These are phyloP conservation scores for Falco naumanni DNA, from an alignment of 2,797 vertebrate species.

Conservation along the genomic window DNA sequence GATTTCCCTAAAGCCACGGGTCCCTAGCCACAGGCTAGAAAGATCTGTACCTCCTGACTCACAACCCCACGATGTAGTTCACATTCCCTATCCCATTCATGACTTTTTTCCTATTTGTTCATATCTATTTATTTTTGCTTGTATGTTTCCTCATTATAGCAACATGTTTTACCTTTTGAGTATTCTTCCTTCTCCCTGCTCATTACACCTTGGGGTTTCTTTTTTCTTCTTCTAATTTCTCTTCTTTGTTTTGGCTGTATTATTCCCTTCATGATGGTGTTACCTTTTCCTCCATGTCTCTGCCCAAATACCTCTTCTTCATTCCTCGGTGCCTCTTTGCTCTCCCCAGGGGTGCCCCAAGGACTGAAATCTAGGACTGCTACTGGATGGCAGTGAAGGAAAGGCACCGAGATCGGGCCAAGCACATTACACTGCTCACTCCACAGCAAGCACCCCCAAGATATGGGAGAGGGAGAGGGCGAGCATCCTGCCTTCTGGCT, in stretches of 20 bases:
- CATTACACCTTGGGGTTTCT: not conserved
- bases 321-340: not conserved
- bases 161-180: not conserved
- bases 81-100: not conserved
- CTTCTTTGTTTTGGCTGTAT: not conserved
- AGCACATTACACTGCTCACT: not conserved
- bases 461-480: not conserved
- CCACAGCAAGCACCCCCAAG: not conserved
- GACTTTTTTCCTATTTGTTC: not conserved
- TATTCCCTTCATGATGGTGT: not conserved
- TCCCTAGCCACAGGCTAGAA: not conserved
- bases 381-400: not conserved
- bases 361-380: not conserved
- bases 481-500: not conserved
- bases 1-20: not conserved
- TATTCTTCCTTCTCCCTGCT: not conserved
- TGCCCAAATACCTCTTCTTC: not conserved
- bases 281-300: not conserved
- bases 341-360: not conserved
- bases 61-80: not conserved
- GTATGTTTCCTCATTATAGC: not conserved
- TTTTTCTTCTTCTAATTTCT: not conserved
- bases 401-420: not conserved
- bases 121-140: not conserved
- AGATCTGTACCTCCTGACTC: not conserved